Evolutionary conservation across 1,140 invertebrate species (phyloP), one percentile per base, ranked within the genome.

Genomic region (Liolophura sinensis): DNA sequence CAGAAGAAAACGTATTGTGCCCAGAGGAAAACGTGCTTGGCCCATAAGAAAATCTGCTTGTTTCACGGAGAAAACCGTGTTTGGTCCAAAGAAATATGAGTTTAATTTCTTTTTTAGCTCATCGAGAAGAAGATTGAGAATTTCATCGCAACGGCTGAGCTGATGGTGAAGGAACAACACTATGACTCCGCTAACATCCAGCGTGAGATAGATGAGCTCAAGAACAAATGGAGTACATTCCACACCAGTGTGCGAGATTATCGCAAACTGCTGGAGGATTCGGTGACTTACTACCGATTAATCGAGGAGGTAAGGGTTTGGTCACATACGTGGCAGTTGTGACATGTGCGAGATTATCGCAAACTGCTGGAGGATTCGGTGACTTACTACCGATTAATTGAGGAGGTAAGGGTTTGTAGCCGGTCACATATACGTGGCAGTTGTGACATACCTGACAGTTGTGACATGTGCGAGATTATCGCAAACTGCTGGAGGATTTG

Each of bases 171-270:
- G 24, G 85, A 85, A 67, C 84, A 87, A 71, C 87, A 88, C 69
- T 85, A 88, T 62, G 87, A 90, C 55, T 87, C 89, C 40, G 75
- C 73, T 60, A 77, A 82, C 62, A 79, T 83, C 47, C 70, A 72
- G 58, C 74, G 84, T 83, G 89, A 93, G 76, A 83, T 93, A 12
- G 83, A 86, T 16, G 87, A 89, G 67, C 83, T 94, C 55, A 87
- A 89, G 74, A 87, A 89, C 12, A 90, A 91, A 78, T 93, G 92
- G 91, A 87, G 89, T 27, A 87, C 88, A 67, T 88, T 95, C 75
- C 89, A 91, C 74, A 86, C 86, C 24, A 88, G 90, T 78, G 88
- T 93, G 15, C 86, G 87, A 49, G 88, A 90, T 63, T 91, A 89
- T 40, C 87, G 90, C 74, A 84, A 83, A 16, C 78, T 86, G 24